Conservation (phyloP, 1,140 invertebrate genomes). For the Hydropsyche tenuis region DNA sequence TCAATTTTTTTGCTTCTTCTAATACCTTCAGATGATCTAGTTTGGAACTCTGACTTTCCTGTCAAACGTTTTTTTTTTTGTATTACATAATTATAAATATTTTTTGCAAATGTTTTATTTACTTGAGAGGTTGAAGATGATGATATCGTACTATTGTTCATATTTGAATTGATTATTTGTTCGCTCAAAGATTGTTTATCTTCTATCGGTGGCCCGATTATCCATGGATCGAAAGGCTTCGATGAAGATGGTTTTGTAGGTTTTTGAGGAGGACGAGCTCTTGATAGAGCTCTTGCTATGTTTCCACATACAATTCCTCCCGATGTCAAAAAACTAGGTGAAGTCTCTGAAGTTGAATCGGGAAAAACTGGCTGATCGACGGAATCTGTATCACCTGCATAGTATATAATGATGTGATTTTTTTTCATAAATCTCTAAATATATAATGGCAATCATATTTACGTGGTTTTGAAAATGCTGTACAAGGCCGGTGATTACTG, state of each 20-base stretch:
- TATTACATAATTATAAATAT: too few relatives aligned
- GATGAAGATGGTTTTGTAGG: conserved; percentile 24
- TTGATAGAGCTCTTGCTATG: conserved; percentile 44
- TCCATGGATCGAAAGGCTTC: conserved; percentile 30
- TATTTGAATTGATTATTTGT: neutral
- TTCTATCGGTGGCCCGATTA: conserved; percentile 22
- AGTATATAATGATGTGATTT: neutral
- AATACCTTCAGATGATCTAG: neutral
- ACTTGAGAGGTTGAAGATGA: neutral
- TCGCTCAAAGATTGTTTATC: neutral
- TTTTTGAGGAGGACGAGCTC: conserved; percentile 33
- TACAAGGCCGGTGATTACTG: neutral
- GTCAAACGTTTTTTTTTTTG: neutral
- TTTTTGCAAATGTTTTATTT: neutral
- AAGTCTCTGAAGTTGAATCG: conserved; percentile 15
- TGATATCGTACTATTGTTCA: neutral
- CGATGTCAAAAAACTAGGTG: conserved; percentile 43
- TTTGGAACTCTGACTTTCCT: neutral
- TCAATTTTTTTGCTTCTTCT: conserved; percentile 37
- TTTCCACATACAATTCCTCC: conserved; percentile 47
- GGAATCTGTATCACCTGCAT: neutral
- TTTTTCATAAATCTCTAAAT: neutral
- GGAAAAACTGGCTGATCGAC: conserved; percentile 30
- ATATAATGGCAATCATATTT: too few relatives aligned
- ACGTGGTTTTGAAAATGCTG: conserved; percentile 15